A percentile compares a stretch with the other conserved stretches of the same genome.
These are phyloP conservation scores for Pelusios castaneus DNA, from an alignment of 2,113 vertebrate species.

Conservation along the genomic window DNA sequence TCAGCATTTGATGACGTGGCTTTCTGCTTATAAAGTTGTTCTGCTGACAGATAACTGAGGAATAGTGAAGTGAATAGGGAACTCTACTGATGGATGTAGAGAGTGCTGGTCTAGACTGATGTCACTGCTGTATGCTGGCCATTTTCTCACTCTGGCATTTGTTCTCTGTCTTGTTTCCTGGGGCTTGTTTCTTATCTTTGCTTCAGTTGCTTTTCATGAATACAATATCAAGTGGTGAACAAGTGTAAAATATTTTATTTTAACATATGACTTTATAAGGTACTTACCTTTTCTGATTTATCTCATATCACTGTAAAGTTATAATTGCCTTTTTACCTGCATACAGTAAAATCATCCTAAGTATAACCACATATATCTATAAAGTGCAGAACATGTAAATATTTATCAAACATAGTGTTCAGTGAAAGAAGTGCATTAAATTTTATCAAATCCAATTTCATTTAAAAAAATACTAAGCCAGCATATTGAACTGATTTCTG, in stretches of 20 bases:
- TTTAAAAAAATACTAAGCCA: constrained; percentile 71
- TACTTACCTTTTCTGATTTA: neutral
- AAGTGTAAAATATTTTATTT: constrained; percentile 10
- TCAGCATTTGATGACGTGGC: neutral
- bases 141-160: neutral
- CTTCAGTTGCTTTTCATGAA: neutral
- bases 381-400: constrained; percentile 56
- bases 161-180: neutral
- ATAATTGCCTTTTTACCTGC: neutral
- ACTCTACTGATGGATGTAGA: neutral
- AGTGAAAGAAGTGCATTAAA: constrained; percentile 45
- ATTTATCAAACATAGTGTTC: constrained; percentile 51
- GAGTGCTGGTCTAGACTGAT: neutral
- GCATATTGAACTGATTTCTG: constrained; percentile 69
- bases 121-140: neutral
- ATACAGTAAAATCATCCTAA: neutral
- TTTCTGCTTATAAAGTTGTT: neutral
- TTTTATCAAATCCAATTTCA: constrained; percentile 71
- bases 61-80: neutral
- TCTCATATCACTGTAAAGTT: neutral
- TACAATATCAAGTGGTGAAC: neutral
- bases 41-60: neutral
- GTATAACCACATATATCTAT: constrained; percentile 13
- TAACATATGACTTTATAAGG: neutral
- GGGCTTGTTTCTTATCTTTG: neutral